Evolutionary conservation across 2,888 invertebrate species (phyloP).

Genomic region (Caenorhabditis sulstoni): DNA sequence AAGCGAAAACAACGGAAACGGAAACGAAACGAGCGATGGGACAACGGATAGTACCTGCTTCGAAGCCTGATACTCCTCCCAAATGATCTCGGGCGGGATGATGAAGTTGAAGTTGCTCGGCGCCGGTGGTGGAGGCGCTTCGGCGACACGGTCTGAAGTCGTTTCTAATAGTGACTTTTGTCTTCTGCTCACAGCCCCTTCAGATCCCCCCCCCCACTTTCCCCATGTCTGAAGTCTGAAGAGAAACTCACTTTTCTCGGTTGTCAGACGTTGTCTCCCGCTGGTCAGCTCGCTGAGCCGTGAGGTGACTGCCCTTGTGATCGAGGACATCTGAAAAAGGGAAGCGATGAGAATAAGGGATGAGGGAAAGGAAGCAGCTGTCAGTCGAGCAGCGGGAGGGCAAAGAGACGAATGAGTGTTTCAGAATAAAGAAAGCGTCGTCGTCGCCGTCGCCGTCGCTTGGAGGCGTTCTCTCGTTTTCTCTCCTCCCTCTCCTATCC

Average conservation of each 20-base stretch:
- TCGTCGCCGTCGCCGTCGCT: too few relatives aligned
- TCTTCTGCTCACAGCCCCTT: too few relatives aligned
- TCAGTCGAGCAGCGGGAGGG: neutral
- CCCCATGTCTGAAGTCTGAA: too few relatives aligned
- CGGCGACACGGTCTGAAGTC: too few relatives aligned
- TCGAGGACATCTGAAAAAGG: conserved; percentile 52
- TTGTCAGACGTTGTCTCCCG: conserved; percentile 51
- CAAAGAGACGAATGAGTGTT: conserved; percentile 4
- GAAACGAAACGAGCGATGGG: too few relatives aligned
- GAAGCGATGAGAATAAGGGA: neutral
- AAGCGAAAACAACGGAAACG: neutral
- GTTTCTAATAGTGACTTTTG: too few relatives aligned
- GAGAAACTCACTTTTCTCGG: conserved; percentile 40
- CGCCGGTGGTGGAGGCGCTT: conserved; percentile 25
- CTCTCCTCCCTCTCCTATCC: conserved; percentile 4
- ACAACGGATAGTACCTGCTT: conserved; percentile 17
- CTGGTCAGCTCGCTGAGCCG: conserved; percentile 53
- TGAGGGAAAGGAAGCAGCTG: too few relatives aligned
- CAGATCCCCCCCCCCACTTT: too few relatives aligned
- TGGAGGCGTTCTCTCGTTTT: conserved; percentile 44
- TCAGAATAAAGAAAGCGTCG: conserved; percentile 28
- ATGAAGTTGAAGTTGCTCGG: conserved; percentile 53
- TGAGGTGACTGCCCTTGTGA: conserved; percentile 61
- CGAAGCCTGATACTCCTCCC: conserved; percentile 58
- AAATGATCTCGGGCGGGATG: conserved; percentile 61